These are phyloP conservation scores for Thermophis baileyi DNA, from an alignment of 2,113 vertebrate species.

Conservation along the genomic window DNA sequence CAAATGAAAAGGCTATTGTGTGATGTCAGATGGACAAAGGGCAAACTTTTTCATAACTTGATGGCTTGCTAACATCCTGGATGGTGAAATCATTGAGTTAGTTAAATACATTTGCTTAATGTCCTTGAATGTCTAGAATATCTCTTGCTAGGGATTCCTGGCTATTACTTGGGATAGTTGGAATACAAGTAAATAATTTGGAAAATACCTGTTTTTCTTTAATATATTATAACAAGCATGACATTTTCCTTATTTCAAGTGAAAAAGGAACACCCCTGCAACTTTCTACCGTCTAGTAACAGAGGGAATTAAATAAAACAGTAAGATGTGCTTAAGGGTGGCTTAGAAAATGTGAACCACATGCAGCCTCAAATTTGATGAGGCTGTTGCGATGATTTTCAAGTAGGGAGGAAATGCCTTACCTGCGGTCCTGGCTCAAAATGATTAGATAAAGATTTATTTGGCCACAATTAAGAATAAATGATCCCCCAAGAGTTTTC, in stretches of 20 bases:
- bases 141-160: background rate
- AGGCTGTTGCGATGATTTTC: background rate
- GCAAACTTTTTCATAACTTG: background rate
- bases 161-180: background rate
- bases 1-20: background rate
- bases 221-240: background rate
- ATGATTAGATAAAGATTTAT: background rate
- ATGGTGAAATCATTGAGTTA: background rate
- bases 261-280: background rate
- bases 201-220: background rate
- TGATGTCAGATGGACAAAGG: background rate
- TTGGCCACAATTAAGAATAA: background rate
- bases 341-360: background rate
- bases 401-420: background rate
- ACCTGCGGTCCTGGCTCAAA: background rate
- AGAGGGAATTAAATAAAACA: background rate
- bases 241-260: background rate
- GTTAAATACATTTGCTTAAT: background rate
- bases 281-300: background rate
- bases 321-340: background rate
- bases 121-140: background rate
- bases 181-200: background rate
- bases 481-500: background rate
- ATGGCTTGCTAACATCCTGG: background rate
- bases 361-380: background rate